Evolutionary conservation across 2,888 invertebrate genomes (phyloP), one percentile per base, ranked within the genome.

Genomic region (Apotomis betuletana): DNA sequence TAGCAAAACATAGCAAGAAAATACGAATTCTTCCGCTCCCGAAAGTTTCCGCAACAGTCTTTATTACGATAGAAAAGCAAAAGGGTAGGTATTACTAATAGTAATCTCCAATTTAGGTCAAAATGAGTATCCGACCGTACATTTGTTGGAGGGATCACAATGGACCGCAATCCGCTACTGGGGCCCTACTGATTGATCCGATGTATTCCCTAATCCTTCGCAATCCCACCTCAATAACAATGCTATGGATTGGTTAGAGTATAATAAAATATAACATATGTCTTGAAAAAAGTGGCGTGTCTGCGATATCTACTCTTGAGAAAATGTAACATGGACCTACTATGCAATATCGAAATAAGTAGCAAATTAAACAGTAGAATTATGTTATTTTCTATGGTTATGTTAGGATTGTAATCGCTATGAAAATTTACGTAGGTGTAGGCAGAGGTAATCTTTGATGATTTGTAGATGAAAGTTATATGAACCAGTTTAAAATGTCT

Each of bases 151-250:
- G 70, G 74, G 73, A 74, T 67, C 49, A 76, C 76, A 80, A 77
- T 79, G 61, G 73, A 54, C 72, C 75, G 57, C 74, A 78, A 76
- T 77, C 78, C 69, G 73, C 77, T 80, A 79, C 79, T 80, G 78
- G 78, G 77, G 68, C 82, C 78, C 68, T 60, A 64, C 74, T 72
- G 74, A 84, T 83, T 81, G 80, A 82, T 79, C 78, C 75, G 79
- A 80, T 78, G 79, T 80, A 79, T 74, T 74, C 70, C 72, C 60
- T 80, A 81, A 81, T 81, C 79, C 74, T 62, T 65, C 65, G 57
- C 61, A 69, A 73, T 59, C 58, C 75, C 46, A 68, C 68, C 70
- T 60, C 58, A 63, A 72, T 71, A 67, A 65, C 27, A 57, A 63
- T 58, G 52, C 49, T 15, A 57, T 59, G 63, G 13, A 38, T 46